phyloP scores from a whole-genome alignment of 1,140 invertebrate genomes.

The Caerostris extrusa region DNA sequence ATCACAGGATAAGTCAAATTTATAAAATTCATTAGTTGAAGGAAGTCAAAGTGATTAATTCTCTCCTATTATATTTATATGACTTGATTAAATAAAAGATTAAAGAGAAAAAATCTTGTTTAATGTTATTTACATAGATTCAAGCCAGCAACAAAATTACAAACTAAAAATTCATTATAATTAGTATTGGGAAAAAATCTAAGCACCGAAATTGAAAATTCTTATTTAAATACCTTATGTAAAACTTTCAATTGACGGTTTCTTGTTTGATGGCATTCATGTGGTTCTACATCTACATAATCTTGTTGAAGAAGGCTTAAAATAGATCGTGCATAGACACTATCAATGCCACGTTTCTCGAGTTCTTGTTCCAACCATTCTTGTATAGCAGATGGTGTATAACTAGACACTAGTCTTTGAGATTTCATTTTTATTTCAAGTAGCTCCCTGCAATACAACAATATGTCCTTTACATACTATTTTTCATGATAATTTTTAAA shows the following conservation, averaged over 20 bases:
- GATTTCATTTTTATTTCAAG: slow-evolving; percentile 46
- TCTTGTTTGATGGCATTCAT: slow-evolving; percentile 64
- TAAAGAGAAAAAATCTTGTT: too few relatives aligned
- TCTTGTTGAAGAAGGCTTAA: slow-evolving; percentile 84
- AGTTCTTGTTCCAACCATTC: slow-evolving; percentile 85
- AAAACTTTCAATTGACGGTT: not conserved
- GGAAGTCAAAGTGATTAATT: too few relatives aligned
- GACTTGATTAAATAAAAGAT: too few relatives aligned
- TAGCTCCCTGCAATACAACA: too few relatives aligned
- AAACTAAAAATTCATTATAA: not conserved
- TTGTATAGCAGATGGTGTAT: slow-evolving; percentile 82
- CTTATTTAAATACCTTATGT: not conserved
- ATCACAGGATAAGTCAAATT: too few relatives aligned
- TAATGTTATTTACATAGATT: too few relatives aligned
- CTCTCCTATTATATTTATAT: too few relatives aligned
- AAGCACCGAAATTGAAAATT: not conserved
- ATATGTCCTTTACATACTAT: too few relatives aligned
- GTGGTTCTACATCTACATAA: slow-evolving; percentile 78
- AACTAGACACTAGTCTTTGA: slow-evolving; percentile 46
- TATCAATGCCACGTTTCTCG: slow-evolving; percentile 85
- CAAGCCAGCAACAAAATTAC: too few relatives aligned
- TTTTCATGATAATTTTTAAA: too few relatives aligned
- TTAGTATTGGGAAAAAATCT: not conserved
- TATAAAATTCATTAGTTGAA: too few relatives aligned
- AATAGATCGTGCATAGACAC: slow-evolving; percentile 85